Percentiles rank a stretch among this genome's conserved stretches.
These are phyloP conservation scores for Hiodon alosoides DNA, from an alignment of 2,113 vertebrate species.

Conservation along the genomic window DNA sequence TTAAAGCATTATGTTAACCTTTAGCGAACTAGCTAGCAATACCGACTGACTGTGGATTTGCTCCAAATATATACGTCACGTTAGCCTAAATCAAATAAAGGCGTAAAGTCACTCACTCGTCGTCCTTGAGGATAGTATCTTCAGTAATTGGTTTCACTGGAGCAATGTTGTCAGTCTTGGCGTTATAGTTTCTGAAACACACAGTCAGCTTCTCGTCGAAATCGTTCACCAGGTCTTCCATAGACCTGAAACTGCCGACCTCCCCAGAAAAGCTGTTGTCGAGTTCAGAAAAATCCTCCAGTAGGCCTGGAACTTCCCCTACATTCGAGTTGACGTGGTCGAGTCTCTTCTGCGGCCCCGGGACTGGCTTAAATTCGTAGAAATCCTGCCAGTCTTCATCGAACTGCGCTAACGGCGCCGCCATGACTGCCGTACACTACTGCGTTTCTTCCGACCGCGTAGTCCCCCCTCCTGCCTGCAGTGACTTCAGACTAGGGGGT, in stretches of 20 bases:
- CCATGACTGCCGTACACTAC: slow-evolving; percentile 62
- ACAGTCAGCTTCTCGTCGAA: slow-evolving; percentile 81
- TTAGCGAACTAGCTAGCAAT: neutral
- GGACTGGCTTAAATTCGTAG: slow-evolving; percentile 82
- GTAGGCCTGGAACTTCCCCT: slow-evolving; percentile 45
- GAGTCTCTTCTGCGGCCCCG: slow-evolving; percentile 44
- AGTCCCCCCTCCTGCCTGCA: neutral
- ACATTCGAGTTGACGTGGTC: slow-evolving; percentile 65
- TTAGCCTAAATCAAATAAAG: neutral
- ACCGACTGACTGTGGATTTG: slow-evolving; percentile 23
- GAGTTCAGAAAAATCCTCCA: slow-evolving; percentile 61
- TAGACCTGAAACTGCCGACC: slow-evolving; percentile 66
- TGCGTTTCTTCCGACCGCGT: slow-evolving; percentile 13
- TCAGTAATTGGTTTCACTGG: slow-evolving; percentile 80
- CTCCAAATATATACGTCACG: slow-evolving; percentile 3
- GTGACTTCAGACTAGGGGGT: too few relatives aligned
- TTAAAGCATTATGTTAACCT: neutral
- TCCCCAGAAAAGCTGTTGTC: slow-evolving; percentile 70
- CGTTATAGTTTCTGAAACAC: slow-evolving; percentile 75
- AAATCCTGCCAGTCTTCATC: slow-evolving; percentile 97
- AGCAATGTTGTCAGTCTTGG: slow-evolving; percentile 63
- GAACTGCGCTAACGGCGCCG: slow-evolving; percentile 78
- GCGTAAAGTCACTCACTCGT: slow-evolving; percentile 76
- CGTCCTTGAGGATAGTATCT: slow-evolving; percentile 76
- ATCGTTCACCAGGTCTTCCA: slow-evolving; percentile 75